Conservation (phyloP, 1,140 invertebrate species). For the Lepidurus apus region DNA sequence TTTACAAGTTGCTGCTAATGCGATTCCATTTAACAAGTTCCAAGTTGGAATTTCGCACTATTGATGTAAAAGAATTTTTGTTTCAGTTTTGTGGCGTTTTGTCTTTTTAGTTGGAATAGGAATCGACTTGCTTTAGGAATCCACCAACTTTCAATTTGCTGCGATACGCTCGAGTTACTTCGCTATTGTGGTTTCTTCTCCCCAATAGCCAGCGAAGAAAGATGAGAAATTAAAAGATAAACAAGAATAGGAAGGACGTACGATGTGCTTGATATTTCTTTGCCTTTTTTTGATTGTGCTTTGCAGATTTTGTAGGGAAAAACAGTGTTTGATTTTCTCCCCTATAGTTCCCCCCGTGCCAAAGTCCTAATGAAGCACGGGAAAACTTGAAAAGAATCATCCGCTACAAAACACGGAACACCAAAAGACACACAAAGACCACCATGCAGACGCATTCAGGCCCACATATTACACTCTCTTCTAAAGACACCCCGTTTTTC, state of each 20-base stretch:
- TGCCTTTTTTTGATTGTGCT: background rate
- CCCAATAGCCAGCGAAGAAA: background rate
- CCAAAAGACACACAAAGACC: background rate
- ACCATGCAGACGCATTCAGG: background rate
- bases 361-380: background rate
- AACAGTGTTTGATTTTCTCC: background rate
- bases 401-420: background rate
- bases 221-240: background rate
- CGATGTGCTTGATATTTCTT: background rate
- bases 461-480: background rate
- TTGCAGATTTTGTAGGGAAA: conserved; percentile 11
- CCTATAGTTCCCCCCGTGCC: background rate
- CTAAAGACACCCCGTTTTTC: background rate
- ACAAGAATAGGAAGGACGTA: background rate
- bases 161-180: background rate
- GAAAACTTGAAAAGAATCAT: conserved; percentile 7
- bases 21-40: background rate
- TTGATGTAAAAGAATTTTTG: background rate
- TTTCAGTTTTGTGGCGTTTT: background rate
- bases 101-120: background rate
- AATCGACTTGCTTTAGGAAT: background rate
- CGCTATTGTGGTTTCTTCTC: background rate
- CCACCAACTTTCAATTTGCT: background rate
- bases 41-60: background rate
- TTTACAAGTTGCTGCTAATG: background rate